These are phyloP conservation scores for Aphrophora alni DNA, from an alignment of 2,888 invertebrate species.

Conservation along the genomic window DNA sequence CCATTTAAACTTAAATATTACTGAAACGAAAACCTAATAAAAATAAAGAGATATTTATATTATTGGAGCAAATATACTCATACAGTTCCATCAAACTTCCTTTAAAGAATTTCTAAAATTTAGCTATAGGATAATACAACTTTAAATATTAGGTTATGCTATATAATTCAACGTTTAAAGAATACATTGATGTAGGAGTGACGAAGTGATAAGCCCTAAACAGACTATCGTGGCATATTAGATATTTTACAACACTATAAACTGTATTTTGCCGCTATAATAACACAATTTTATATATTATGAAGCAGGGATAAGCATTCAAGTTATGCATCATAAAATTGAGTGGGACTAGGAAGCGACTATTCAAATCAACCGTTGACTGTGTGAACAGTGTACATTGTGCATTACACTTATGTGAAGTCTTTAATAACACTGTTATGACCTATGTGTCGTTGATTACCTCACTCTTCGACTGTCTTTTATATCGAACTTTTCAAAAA, in stretches of 20 bases:
- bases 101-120: no score
- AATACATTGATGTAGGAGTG: no score
- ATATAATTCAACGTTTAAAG: no score
- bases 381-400: background rate
- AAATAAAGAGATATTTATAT: no score
- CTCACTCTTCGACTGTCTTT: background rate
- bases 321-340: constrained; percentile 30
- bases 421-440: background rate
- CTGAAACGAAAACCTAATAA: no score
- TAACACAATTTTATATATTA: constrained; percentile 31
- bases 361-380: background rate
- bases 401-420: no score
- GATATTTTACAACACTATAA: constrained; percentile 23
- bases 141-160: no score
- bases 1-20: no score
- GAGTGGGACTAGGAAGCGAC: background rate
- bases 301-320: background rate
- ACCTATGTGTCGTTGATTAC: background rate
- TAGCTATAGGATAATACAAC: no score
- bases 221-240: background rate
- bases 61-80: no score
- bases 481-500: no score
- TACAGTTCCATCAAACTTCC: no score
- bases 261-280: constrained; percentile 27
- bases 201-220: background rate